A percentile compares a stretch with the other conserved stretches of the same genome.
These are phyloP conservation scores for Peromyscus eremicus DNA, from an alignment of 2,797 vertebrate genomes.

Conservation along the genomic window DNA sequence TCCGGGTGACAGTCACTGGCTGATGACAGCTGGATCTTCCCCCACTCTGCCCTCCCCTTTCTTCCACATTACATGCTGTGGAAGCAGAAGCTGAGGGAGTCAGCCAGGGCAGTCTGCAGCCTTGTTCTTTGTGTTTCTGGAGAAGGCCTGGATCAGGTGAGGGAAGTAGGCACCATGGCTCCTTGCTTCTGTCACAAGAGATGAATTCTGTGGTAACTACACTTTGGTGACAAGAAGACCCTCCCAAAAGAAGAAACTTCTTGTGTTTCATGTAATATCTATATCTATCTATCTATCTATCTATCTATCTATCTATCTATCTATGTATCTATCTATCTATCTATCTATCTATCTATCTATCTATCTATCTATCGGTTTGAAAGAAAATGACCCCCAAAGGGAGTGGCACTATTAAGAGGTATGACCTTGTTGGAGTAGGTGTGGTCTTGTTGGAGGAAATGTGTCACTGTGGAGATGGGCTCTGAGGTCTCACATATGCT, in stretches of 20 bases:
- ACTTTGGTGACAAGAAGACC: not conserved
- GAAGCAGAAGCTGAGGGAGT: not conserved
- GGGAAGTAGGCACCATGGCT: not conserved
- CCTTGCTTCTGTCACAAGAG: not conserved
- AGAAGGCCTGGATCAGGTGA: not conserved
- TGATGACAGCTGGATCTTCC: not conserved
- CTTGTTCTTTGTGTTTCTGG: not conserved
- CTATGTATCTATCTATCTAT: too few species aligned
- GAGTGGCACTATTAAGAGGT: not conserved
- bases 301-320: too few species aligned
- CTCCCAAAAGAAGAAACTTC: not conserved
- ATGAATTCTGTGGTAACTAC: not conserved
- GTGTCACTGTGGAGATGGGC: not conserved
- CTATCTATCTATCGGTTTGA: not conserved
- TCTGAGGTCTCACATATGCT: not conserved
- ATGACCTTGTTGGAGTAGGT: not conserved
- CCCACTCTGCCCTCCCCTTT: too few species aligned
- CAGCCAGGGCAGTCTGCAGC: not conserved
- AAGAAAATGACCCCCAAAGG: not conserved
- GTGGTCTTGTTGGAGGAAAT: not conserved
- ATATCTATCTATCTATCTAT: too few species aligned
- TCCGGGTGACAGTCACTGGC: not conserved
- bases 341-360: too few species aligned
- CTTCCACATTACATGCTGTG: not conserved
- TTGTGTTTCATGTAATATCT: not conserved